Evolutionary conservation across 2,113 vertebrate species (phyloP).

Genomic region (Erythrocercus mccallii): DNA sequence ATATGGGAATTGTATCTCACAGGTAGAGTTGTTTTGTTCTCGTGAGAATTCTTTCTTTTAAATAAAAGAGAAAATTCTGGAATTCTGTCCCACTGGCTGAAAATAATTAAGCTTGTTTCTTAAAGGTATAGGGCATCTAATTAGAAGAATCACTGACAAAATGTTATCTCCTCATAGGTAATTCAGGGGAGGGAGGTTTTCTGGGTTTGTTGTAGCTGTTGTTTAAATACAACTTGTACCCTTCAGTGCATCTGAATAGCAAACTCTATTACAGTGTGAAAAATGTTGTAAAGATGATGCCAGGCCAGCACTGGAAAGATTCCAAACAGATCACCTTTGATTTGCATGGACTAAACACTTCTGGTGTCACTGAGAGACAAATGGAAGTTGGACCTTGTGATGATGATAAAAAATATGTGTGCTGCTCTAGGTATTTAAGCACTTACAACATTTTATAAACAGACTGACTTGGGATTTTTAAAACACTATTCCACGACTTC

Average conservation of each 20-base stretch:
- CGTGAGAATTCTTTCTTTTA: conserved; percentile 54
- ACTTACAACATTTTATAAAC: not conserved
- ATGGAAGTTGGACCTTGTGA: not conserved
- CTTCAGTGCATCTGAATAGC: not conserved
- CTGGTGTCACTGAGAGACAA: not conserved
- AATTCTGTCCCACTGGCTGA: not conserved
- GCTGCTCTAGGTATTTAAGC: not conserved
- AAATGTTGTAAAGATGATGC: not conserved
- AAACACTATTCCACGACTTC: not conserved
- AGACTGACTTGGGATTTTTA: rapidly evolving
- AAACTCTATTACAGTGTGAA: not conserved
- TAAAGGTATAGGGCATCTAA: not conserved
- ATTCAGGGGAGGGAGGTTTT: not conserved
- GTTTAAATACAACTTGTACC: not conserved
- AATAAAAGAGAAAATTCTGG: not conserved
- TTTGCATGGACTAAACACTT: not conserved
- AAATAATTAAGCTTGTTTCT: conserved; percentile 16
- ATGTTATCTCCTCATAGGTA: not conserved
- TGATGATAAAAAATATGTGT: not conserved
- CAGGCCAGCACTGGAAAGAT: not conserved
- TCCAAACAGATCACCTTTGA: not conserved
- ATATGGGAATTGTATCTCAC: conserved; percentile 37
- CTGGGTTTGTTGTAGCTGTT: not conserved
- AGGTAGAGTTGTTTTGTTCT: conserved; percentile 66
- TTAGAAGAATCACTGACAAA: not conserved